phyloP scores from a whole-genome alignment of 2,797 vertebrate genomes.

The Notolepis coatsorum region DNA sequence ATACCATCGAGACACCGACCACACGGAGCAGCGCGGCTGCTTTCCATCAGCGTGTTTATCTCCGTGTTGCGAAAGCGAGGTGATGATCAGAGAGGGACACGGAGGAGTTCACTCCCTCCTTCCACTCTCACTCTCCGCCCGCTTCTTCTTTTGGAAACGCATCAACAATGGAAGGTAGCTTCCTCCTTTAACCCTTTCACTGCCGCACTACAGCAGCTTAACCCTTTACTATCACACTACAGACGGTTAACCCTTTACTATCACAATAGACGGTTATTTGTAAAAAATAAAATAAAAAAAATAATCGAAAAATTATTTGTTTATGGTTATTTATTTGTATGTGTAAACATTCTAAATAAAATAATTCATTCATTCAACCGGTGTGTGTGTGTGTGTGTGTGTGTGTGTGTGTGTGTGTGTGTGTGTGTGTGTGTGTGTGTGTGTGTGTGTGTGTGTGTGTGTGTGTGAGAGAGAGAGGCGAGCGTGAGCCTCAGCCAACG shows the following conservation, averaged over 20 bases:
- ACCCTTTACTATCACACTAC: no score
- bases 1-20: slow-evolving; percentile 34
- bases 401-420: background rate
- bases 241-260: no score
- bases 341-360: slow-evolving; percentile 1
- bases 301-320: no score
- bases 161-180: background rate
- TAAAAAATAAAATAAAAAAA: no score
- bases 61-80: slow-evolving; percentile 14
- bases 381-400: background rate
- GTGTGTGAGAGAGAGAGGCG: no score
- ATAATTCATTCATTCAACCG: background rate
- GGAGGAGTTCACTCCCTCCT: slow-evolving; percentile 2
- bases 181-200: background rate
- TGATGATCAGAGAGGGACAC: no score
- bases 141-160: background rate
- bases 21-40: slow-evolving; percentile 36
- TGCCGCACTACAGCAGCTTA: no score
- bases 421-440: no score
- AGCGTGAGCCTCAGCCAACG: no score
- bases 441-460: no score
- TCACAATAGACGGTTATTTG: no score
- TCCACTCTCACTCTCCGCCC: background rate
- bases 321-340: no score
- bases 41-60: slow-evolving; percentile 44